These are phyloP conservation scores for Acanthosepion lycidas DNA, from an alignment of 2,888 invertebrate genomes.

Conservation along the genomic window DNA sequence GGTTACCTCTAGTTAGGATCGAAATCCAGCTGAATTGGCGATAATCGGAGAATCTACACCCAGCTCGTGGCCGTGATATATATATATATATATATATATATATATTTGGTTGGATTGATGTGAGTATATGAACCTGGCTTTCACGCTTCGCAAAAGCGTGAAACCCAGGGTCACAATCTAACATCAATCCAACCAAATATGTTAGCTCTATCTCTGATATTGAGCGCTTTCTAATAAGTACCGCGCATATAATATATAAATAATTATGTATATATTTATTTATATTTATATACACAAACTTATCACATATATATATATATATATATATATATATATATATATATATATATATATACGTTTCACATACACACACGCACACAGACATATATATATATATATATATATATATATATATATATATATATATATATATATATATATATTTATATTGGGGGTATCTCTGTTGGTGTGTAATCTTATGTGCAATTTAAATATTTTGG, in stretches of 20 bases:
- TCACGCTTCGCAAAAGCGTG: too few species aligned
- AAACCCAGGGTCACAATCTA: too few species aligned
- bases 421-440: neutral
- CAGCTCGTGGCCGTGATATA: too few species aligned
- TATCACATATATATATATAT: constrained; percentile 2
- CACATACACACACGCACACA: too few species aligned
- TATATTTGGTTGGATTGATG: neutral
- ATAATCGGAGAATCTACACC: too few species aligned
- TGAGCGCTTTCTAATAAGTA: too few species aligned
- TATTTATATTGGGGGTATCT: too few species aligned
- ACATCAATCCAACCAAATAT: too few species aligned
- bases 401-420: neutral
- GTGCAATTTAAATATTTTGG: neutral
- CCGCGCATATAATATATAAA: neutral
- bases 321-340: neutral
- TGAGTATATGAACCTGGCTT: too few species aligned
- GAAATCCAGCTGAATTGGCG: too few species aligned
- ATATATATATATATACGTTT: neutral
- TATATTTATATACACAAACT: neutral
- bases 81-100: neutral
- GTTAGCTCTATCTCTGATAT: neutral
- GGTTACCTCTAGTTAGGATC: too few species aligned
- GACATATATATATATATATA: neutral
- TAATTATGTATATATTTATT: neutral
- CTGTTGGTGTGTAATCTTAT: neutral